phyloP scores from a whole-genome alignment of 2,888 invertebrate species.

The Bellardia pandia region DNA sequence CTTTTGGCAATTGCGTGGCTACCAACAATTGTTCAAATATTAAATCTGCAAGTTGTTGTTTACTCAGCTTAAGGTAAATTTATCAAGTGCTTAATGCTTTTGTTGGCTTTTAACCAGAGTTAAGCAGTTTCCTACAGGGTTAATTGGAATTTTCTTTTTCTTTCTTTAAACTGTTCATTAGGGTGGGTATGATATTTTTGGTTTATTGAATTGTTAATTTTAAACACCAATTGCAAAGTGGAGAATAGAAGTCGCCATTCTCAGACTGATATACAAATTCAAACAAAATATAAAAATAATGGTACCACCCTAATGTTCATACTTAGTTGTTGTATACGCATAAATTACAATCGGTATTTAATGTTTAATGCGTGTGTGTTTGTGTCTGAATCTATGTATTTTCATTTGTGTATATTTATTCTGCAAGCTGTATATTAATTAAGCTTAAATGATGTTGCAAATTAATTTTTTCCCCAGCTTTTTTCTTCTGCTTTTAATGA shows the following conservation, averaged over 20 bases:
- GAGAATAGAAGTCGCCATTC: too few relatives aligned
- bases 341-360: slow-evolving; percentile 17
- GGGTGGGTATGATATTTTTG: too few relatives aligned
- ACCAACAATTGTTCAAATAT: slow-evolving; percentile 11
- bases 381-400: background rate
- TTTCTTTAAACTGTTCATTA: background rate
- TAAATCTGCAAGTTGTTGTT: slow-evolving; percentile 20
- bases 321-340: background rate
- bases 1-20: background rate
- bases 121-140: slow-evolving; percentile 6
- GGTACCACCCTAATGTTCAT: too few relatives aligned
- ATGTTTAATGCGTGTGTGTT: background rate
- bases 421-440: slow-evolving; percentile 31
- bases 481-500: slow-evolving; percentile 41
- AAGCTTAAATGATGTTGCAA: slow-evolving; percentile 57
- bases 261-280: too few relatives aligned
- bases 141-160: background rate
- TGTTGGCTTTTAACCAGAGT: slow-evolving; percentile 7
- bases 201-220: too few relatives aligned
- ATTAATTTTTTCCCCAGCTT: slow-evolving; percentile 28
- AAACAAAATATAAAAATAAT: too few relatives aligned
- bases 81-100: slow-evolving; percentile 18
- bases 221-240: too few relatives aligned
- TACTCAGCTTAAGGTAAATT: background rate
- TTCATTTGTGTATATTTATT: background rate